Evolutionary conservation across 2,113 vertebrate species (phyloP), one percentile per base, ranked within the genome.

Genomic region (Sceloporus tristichus): DNA sequence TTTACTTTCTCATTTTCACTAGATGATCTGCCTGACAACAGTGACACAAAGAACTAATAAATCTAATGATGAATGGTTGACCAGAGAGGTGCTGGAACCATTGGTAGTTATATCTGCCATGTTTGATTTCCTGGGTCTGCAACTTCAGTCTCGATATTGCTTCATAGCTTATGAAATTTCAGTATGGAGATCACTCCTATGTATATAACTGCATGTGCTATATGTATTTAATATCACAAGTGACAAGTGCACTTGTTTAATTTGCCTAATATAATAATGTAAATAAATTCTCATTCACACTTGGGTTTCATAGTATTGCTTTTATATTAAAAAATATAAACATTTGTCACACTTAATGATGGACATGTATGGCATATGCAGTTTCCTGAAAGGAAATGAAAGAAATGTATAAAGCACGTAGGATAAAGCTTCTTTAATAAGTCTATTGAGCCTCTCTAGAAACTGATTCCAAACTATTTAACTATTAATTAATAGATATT

Each of bases 1-100:
- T 68, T 83, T 56, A 73, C 23, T 88, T 83, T 83, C 29, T 83
- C 59, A 77, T 34, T 83, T 77, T 54, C 80, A 88, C 85, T 78
- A 77, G 73, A 80, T 85, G 80, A 53, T 59, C 87, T 83, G 62
- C 74, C 86, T 87, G 80, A 87, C 71, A 74, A 82, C 79, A 75
- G 56, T 76, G 73, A 76, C 73, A 78, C 42, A 68, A 88, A 70
- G 59, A 76, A 56, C 73, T 75, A 88, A 83, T 83, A 88, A 88
- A 86, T 86, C 75, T 78, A 34, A 76, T 66, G 79, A 54, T 83
- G 77, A 78, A 59, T 23, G 18, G 62, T 83, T 88, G 59, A 88
- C 74, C 80, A 83, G 42, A 68, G 13, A 54, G 74, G 14, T 38
- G 54, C 11, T 53, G 29, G 53, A 83, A 68, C 25, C n/a, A 40